Evolutionary conservation across 2,113 vertebrate genomes (phyloP).

Genomic region (Tor tambroides): DNA sequence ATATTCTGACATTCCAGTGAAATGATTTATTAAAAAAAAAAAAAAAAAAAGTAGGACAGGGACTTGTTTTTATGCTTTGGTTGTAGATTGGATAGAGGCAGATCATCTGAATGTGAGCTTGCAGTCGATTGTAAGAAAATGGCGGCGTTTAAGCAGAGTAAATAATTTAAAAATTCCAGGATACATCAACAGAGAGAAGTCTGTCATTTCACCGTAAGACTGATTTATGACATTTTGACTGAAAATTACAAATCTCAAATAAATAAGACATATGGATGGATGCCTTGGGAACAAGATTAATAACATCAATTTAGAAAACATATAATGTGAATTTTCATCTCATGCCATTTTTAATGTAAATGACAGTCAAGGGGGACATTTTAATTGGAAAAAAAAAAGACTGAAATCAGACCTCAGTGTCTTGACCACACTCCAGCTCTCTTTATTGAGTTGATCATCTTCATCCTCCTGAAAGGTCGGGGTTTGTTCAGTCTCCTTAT

Average conservation of each 20-base stretch:
- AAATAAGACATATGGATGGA: background rate
- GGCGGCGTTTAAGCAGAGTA: background rate
- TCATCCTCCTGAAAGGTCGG: constrained; percentile 88
- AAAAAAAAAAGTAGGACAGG: too few relatives aligned
- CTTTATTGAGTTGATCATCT: constrained; percentile 92
- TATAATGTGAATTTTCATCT: background rate
- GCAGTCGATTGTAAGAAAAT: background rate
- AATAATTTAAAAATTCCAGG: background rate
- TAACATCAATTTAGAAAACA: background rate
- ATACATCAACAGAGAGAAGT: background rate
- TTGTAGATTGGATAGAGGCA: background rate
- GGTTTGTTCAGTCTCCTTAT: constrained; percentile 84
- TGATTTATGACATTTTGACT: too few relatives aligned
- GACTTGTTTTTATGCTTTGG: background rate
- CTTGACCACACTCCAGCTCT: constrained; percentile 94
- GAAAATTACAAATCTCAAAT: background rate
- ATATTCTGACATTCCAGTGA: background rate
- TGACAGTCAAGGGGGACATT: background rate
- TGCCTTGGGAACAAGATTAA: background rate
- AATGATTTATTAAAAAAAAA: too few relatives aligned
- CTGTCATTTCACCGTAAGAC: too few relatives aligned
- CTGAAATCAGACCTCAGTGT: constrained; percentile 82
- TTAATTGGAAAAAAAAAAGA: background rate
- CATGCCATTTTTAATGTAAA: background rate
- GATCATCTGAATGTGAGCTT: background rate